Conservation (phyloP, 2,888 invertebrate genomes). For the Caenorhabditis sinica region DNA sequence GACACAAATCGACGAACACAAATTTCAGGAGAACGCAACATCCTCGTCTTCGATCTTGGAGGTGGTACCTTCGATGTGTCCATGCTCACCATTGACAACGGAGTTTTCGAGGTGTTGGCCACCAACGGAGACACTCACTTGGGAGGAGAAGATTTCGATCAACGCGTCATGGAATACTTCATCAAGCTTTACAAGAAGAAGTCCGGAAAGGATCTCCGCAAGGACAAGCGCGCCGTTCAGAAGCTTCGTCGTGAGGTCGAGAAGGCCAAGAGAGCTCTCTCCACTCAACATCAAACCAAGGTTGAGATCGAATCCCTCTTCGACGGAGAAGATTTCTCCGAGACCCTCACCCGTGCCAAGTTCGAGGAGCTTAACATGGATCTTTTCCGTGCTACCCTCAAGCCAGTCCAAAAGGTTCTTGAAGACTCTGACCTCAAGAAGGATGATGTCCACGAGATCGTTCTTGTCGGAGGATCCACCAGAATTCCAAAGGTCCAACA, state of each 20-base stretch:
- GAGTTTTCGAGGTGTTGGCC: constrained; percentile 91
- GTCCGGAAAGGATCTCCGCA: constrained; percentile 84
- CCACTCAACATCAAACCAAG: constrained; percentile 89
- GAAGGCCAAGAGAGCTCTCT: constrained; percentile 88
- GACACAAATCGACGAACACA: background rate
- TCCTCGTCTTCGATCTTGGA: constrained; percentile 98
- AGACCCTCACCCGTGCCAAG: constrained; percentile 97
- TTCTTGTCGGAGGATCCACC: constrained; percentile 98
- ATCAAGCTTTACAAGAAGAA: constrained; percentile 89
- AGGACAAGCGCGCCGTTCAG: constrained; percentile 84
- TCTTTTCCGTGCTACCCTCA: constrained; percentile 91
- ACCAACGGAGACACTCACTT: constrained; percentile 81
- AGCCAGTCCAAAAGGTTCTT: constrained; percentile 93
- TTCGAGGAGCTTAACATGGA: constrained; percentile 86
- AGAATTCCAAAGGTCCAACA: constrained; percentile 96
- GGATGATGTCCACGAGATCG: constrained; percentile 98
- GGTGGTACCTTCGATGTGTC: constrained; percentile 99
- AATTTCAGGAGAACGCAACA: constrained; percentile 90
- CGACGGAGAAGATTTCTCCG: constrained; percentile 98
- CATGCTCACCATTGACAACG: constrained; percentile 97
- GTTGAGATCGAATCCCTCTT: constrained; percentile 99
- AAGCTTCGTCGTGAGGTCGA: constrained; percentile 85
- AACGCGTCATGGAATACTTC: constrained; percentile 90
- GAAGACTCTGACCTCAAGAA: constrained; percentile 99
- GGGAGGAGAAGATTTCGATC: constrained; percentile 93